Base-by-base conservation (phyloP, 2,888 invertebrate species). In the Drosophila eohydei region DNA sequence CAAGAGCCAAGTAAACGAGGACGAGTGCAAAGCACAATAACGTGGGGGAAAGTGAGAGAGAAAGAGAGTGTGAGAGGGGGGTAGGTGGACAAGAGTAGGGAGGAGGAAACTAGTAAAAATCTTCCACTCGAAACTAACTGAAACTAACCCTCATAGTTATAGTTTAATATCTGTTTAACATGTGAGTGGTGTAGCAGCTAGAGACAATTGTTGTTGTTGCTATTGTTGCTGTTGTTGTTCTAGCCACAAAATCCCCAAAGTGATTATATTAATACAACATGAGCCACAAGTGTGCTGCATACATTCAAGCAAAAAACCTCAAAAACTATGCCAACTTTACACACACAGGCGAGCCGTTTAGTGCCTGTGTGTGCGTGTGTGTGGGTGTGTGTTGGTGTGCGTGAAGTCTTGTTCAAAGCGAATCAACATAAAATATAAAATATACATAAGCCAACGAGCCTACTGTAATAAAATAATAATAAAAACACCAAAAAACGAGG, bases 251-350 rank as follows among this genome's bases (percentile, higher is more conserved):
- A 81, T 86, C 84, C 89, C 88, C 76, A 88, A 88, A 87, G 87
- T 89, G 87, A 89, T 88, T 89, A 88, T 87, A 88, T 88, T 81
- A 89, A 88, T 88, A 86, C 83, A 86, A 88, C 84, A 86, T 82
- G 83, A 87, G 86, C 84, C 84, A 86, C 82, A 87, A 87, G 85
- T 85, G 88, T 88, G 85, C 65, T 85, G 78, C 88, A 80, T 67
- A 80, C 69, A 74, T 73, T 70, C 57, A 71, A 73, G 71, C 78
- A 70, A 67, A 65, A 67, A 74, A 74, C 77, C 77, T 74, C 78
- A 67, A 71, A 78, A 78, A 74, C 74, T 73, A 68, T 71, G 67
- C 50, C 66, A 79, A 79, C 54, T 72, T 66, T 79, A 60, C 67
- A 65, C 67, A 64, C 30, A 14, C 50, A 51, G 28, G 63, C 41